A percentile compares a stretch with the other conserved stretches of the same genome.
phyloP scores from a whole-genome alignment of 2,888 invertebrate species.

The Abrostola tripartita region DNA sequence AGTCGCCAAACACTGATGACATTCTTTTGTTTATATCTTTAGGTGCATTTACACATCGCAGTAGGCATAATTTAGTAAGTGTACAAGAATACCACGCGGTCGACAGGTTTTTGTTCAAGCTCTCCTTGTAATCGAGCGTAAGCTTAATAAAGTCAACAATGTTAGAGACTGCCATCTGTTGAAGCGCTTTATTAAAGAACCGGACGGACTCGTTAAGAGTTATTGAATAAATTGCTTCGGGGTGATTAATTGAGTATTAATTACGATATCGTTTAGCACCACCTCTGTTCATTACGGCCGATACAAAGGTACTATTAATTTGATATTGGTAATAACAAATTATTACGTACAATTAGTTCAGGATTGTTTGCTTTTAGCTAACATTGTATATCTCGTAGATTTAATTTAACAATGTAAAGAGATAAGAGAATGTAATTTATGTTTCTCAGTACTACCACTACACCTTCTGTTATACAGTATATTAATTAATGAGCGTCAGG shows the following conservation, averaged over 20 bases:
- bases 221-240: constrained; percentile 81
- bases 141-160: constrained; percentile 52
- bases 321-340: constrained; percentile 41
- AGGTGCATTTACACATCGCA: not conserved
- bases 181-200: constrained; percentile 68
- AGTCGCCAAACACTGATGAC: not conserved
- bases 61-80: not conserved
- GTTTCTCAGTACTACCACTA: not conserved
- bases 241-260: constrained; percentile 86
- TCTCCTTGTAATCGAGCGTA: constrained; percentile 19
- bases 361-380: constrained; percentile 19
- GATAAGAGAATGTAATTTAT: not conserved
- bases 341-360: constrained; percentile 16
- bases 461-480: not conserved
- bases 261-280: constrained; percentile 84
- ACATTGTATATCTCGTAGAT: constrained; percentile 6
- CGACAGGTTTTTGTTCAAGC: not conserved
- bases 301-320: constrained; percentile 60
- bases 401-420: not conserved
- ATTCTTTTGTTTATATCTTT: too few relatives aligned
- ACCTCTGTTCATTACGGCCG: constrained; percentile 68
- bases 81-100: not conserved
- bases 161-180: constrained; percentile 53
- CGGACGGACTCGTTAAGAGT: constrained; percentile 75
- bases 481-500: not conserved